Base-by-base conservation (phyloP, 92 coral and sea anemone genomes). In the Hydrozoanthus gracilis region DNA sequence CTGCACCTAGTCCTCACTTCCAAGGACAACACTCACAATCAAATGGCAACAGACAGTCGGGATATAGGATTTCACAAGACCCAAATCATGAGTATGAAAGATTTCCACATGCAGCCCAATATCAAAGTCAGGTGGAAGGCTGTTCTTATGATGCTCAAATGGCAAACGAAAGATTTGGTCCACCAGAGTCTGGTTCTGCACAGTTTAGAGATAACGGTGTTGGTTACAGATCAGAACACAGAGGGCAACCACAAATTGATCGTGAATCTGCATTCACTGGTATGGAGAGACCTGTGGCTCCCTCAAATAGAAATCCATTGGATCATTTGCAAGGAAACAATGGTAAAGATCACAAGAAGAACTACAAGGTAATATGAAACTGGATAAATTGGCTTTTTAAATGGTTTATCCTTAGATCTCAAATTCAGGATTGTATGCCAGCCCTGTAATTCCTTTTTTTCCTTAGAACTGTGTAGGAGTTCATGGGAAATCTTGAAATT, bases 161-260 rank as follows among this genome's bases (percentile, higher is more conserved):
- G 46, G 56, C 35, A 6, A 46, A 18, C 4, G 69, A 17, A 54
- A 11, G 58, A 13, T 47, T 47, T 1, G 66, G 76, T 11, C 90
- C 93, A 64, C 76, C 83, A 69, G 93, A 87, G 51, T 86, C 87
- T 48, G 80, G 89, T 18, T 86, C 87, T 16, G 87, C 67, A 75
- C 68, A 87, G 15, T 80, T 75, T 70, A 82, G 83, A 17, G 47
- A 45, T 80, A 47, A 65, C 49, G 48, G 61, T 18, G 73, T 14
- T 18, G 60, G 48, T 27, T 70, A 18, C 20, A 62, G 74, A 9
- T 48, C 44, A 9, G 73, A 80, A 4, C 54, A 49, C n/a, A 80
- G 73, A 27, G 74, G 60, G 17, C 60, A 47, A 51, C 64, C 10
- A 5, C 73, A 62, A 4, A 5, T 14, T 14, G 46, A 65, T 15